These are phyloP conservation scores for Phylloscopus trochilus DNA, from an alignment of 2,113 vertebrate genomes.

Conservation along the genomic window DNA sequence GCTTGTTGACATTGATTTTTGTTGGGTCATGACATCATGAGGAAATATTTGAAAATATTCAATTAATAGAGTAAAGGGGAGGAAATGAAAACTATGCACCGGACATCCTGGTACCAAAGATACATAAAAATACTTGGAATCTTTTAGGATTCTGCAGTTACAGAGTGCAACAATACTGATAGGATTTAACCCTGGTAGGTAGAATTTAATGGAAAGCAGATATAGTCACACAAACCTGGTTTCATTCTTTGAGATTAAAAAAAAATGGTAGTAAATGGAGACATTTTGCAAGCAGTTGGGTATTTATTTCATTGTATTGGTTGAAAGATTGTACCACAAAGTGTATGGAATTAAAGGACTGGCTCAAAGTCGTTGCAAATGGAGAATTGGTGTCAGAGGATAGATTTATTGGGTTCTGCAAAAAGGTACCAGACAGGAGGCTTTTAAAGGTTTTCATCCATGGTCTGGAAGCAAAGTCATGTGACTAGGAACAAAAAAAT, in stretches of 20 bases:
- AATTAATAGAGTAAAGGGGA: neutral
- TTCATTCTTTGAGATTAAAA: neutral
- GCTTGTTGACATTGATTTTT: neutral
- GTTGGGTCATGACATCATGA: neutral
- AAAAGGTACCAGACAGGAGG: neutral
- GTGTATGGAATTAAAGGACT: neutral
- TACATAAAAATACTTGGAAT: neutral
- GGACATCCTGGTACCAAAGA: neutral
- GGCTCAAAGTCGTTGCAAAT: neutral
- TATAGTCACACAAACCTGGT: neutral
- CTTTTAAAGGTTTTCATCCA: neutral
- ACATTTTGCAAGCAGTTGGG: neutral
- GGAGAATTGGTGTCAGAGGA: neutral
- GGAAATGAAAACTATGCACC: neutral
- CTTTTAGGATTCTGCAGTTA: neutral
- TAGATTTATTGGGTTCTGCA: neutral
- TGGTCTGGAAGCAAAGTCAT: neutral
- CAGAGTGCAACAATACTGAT: neutral
- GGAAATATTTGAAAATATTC: neutral
- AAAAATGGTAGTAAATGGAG: neutral
- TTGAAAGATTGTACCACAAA: neutral
- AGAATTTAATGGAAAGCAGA: neutral
- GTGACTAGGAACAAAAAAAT: neutral
- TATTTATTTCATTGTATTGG: neutral
- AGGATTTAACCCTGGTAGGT: neutral